A percentile compares a stretch with the other conserved stretches of the same genome.
Conservation (phyloP, 2,888 invertebrate genomes). For the Norana najaformis region DNA sequence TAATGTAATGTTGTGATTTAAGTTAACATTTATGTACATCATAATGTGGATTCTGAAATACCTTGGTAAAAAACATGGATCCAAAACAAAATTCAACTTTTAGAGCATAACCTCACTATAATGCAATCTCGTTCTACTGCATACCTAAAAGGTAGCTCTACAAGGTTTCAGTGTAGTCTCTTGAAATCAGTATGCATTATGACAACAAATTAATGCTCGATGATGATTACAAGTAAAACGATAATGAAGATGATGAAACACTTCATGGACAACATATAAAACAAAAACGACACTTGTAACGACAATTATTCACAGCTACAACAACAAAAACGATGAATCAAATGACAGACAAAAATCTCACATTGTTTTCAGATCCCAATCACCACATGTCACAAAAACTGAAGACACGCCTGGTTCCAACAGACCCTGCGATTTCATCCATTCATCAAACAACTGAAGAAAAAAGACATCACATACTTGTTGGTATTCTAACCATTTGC, state of each 20-base stretch:
- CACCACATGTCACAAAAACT: constrained; percentile 69
- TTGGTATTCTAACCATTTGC: neutral
- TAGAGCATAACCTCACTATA: too few species aligned
- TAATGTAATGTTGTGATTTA: too few species aligned
- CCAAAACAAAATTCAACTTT: too few species aligned
- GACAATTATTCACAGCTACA: neutral
- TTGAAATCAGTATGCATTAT: neutral
- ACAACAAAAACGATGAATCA: neutral
- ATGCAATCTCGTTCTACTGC: neutral
- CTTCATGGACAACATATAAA: neutral
- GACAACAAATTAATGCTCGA: neutral
- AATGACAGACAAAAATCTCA: constrained; percentile 44
- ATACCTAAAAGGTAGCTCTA: neutral
- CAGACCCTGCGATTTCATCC: constrained; percentile 64
- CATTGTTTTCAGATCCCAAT: constrained; percentile 68
- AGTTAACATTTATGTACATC: too few species aligned
- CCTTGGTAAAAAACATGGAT: too few species aligned
- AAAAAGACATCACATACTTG: neutral
- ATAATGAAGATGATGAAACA: neutral
- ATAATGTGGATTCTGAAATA: too few species aligned
- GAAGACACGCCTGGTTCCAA: constrained; percentile 60
- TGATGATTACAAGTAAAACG: neutral
- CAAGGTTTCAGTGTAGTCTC: neutral
- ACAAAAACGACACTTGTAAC: neutral
- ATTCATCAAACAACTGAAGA: constrained; percentile 62